Percentiles rank a stretch among this genome's conserved stretches.
Evolutionary conservation across 1,140 invertebrate genomes (phyloP).

Genomic region (Drosophila nasuta): DNA sequence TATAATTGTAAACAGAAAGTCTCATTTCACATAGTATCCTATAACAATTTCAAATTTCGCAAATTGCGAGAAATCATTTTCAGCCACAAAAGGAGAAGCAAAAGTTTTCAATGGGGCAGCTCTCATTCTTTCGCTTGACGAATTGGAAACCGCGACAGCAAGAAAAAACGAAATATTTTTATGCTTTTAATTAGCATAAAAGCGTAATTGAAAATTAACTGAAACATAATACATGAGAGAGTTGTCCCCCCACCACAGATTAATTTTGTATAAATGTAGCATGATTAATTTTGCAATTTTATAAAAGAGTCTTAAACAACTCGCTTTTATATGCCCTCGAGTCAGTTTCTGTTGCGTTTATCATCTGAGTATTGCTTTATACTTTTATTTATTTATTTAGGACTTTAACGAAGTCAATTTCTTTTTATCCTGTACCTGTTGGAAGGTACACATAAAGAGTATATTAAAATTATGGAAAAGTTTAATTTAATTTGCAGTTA

Average conservation of each 20-base stretch:
- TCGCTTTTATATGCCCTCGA: slow-evolving; percentile 29
- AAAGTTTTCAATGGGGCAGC: slow-evolving; percentile 27
- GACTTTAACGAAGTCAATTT: slow-evolving; percentile 3
- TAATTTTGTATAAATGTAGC: slow-evolving; percentile 9
- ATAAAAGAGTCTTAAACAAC: slow-evolving; percentile 20
- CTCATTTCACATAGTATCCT: slow-evolving; percentile 7
- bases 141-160: slow-evolving; percentile 41
- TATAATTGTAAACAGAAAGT: slow-evolving; percentile 17
- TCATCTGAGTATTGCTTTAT: background rate
- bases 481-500: no score
- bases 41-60: slow-evolving; percentile 10
- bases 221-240: slow-evolving; percentile 59
- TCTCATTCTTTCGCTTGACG: background rate
- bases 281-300: slow-evolving; percentile 31
- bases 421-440: background rate
- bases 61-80: slow-evolving; percentile 10
- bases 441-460: no score
- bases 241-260: background rate
- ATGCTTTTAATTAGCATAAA: slow-evolving; percentile 80
- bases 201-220: slow-evolving; percentile 81
- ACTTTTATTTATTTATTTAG: slow-evolving; percentile 51
- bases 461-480: no score
- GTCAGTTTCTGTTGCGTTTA: background rate
- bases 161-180: slow-evolving; percentile 59
- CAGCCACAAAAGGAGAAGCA: slow-evolving; percentile 11